phyloP scores from a whole-genome alignment of 2,113 vertebrate species.

The Colossoma macropomum region DNA sequence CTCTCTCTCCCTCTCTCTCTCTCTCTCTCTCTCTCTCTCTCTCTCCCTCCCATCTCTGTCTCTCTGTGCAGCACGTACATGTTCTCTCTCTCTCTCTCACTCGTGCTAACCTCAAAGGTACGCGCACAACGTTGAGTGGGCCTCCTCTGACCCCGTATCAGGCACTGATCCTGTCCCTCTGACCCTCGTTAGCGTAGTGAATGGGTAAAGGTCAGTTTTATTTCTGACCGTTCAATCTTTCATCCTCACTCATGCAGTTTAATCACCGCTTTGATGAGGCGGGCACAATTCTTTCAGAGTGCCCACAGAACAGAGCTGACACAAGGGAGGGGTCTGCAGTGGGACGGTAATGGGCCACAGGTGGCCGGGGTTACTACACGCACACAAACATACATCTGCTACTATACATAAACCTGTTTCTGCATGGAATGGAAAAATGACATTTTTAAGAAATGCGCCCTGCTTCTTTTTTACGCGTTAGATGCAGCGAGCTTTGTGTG shows the following conservation, averaged over 20 bases:
- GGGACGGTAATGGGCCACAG: conserved; percentile 5
- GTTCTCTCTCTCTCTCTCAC: conserved; percentile 13
- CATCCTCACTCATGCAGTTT: conserved; percentile 15
- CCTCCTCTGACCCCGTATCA: neutral
- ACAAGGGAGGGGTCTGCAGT: neutral
- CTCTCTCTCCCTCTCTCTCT: too few species aligned
- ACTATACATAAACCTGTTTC: neutral
- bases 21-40: neutral
- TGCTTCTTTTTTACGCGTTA: too few species aligned
- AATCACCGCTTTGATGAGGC: conserved; percentile 3
- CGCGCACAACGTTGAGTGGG: neutral
- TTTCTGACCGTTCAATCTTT: neutral
- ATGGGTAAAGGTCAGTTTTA: neutral
- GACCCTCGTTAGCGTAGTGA: conserved; percentile 4
- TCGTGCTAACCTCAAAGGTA: neutral
- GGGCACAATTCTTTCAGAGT: neutral
- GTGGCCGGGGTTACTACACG: conserved; percentile 20
- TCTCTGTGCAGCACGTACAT: neutral
- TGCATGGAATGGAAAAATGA: neutral
- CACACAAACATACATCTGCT: conserved; percentile 21
- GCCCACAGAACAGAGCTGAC: neutral
- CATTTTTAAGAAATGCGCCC: neutral
- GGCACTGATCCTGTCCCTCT: neutral
- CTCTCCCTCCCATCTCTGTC: neutral
- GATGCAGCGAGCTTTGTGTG: too few species aligned